A percentile compares a stretch with the other conserved stretches of the same genome.
phyloP scores from a whole-genome alignment of 23 tunicate species.

The Styela clava region DNA sequence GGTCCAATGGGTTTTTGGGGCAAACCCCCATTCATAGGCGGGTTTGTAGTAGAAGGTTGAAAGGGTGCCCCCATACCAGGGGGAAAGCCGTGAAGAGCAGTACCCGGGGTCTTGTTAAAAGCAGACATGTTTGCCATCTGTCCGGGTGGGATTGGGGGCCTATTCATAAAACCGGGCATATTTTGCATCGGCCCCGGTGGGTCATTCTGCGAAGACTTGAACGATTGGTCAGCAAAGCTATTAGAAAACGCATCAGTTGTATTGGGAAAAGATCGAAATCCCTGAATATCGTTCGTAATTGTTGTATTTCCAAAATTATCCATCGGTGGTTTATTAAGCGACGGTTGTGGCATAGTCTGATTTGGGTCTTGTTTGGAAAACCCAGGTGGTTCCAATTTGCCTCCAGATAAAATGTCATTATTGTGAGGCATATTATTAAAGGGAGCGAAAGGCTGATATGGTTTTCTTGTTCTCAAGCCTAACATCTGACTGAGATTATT shows the following conservation, averaged over 20 bases:
- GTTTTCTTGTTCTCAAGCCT: conserved; percentile 55
- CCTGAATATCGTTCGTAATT: neutral
- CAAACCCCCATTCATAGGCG: conserved; percentile 1
- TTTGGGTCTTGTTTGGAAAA: conserved; percentile 6
- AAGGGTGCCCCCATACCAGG: neutral
- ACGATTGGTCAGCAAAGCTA: neutral
- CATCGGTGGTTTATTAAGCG: neutral
- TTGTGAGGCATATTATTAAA: neutral
- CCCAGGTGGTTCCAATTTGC: neutral
- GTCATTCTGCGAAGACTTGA: conserved; percentile 9
- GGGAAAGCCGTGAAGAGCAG: conserved; percentile 23
- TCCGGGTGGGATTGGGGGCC: neutral
- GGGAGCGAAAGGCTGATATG: conserved; percentile 22
- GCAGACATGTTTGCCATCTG: conserved; percentile 2
- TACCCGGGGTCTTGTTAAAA: conserved; percentile 35
- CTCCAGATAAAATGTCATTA: conserved; percentile 2
- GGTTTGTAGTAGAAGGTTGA: neutral
- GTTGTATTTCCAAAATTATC: conserved; percentile 7
- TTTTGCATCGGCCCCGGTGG: conserved; percentile 16
- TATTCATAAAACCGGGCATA: neutral
- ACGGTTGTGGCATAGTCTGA: neutral
- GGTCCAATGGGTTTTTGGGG: conserved; percentile 18
- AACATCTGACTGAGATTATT: conserved; percentile 54
- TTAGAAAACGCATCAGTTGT: neutral
- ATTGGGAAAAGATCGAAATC: neutral